These are phyloP conservation scores for Sinohyriopsis cumingii DNA, from an alignment of 2,888 invertebrate genomes.

Conservation along the genomic window DNA sequence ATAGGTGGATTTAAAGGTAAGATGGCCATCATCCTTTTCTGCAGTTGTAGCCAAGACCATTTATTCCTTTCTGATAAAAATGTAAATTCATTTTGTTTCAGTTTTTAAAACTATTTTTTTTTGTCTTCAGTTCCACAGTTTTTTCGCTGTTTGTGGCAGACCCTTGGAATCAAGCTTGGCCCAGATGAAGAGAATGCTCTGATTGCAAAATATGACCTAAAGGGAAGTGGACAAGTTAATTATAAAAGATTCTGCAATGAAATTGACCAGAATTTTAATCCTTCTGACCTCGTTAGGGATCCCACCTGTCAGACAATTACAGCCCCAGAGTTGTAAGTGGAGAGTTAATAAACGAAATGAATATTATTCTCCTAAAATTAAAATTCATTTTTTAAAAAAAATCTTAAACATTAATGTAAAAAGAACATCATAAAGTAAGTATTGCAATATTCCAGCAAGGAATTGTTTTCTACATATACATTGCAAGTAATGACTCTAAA, in stretches of 20 bases:
- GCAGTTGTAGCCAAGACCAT: no score
- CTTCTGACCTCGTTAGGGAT: conserved; percentile 55
- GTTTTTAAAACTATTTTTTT: background rate
- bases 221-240: conserved; percentile 63
- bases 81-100: no score
- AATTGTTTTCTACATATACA: no score
- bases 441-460: background rate
- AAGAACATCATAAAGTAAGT: background rate
- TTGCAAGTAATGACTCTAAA: no score
- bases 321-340: conserved; percentile 66
- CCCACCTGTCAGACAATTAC: conserved; percentile 58
- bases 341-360: background rate
- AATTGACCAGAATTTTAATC: conserved; percentile 66
- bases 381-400: background rate
- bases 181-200: conserved; percentile 63
- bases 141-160: conserved; percentile 69
- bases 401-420: background rate
- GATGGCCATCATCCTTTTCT: no score
- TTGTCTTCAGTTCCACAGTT: conserved; percentile 68
- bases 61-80: no score
- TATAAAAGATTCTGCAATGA: conserved; percentile 68
- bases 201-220: conserved; percentile 62
- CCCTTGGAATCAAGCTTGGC: conserved; percentile 63
- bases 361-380: background rate
- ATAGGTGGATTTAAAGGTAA: no score